Base-by-base conservation (phyloP, 2,797 vertebrate species). In the Percopsis omiscomaycus region DNA sequence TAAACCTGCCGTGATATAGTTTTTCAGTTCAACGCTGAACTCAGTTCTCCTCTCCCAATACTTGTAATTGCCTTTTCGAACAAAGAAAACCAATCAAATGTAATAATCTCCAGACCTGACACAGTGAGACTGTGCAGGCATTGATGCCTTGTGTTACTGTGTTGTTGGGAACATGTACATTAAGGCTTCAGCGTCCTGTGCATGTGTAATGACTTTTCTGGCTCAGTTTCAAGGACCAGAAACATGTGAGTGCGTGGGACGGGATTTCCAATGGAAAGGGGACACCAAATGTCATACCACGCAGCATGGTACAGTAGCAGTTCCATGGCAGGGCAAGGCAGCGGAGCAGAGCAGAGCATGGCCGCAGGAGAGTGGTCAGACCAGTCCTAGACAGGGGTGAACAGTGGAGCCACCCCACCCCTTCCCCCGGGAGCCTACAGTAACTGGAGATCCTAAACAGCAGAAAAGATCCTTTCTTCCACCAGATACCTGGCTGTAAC, bases 401-500 rank as follows among this genome's bases (percentile, higher is more conserved):
- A 74, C 71, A 61, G 69, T 78, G 72, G 75, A 75, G 78, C 74
- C 74, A 69, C 87, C 83, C 87, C 84, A 84, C 87, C 86, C 86
- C 80, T 83, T 88, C 90, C 87, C 86, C 74, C 73, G 85, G 88
- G 92, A 92, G 57, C 66, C 42, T 28, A 71, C 66, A 67, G 92
- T 91, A 93, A 94, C 76, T 63, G 77, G 91, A 93, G 89, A 89
- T 84, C 81, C 80, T 82, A 80, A 89, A 83, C 87, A 86, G 84
- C 77, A 92, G 89, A 94, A 92, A 91, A 90, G 86, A 86, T 80
- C 87, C 88, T 92, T 93, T 92, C 84, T 93, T 91, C 86, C 73
- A 78, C 78, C 84, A 92, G 93, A 93, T 92, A 93, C 90, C 87
- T 89, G 87, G 65, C 82, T 91, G 92, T 90, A 93, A 93, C 88